phyloP scores from a whole-genome alignment of 2,113 vertebrate genomes.

The Plectropomus leopardus region DNA sequence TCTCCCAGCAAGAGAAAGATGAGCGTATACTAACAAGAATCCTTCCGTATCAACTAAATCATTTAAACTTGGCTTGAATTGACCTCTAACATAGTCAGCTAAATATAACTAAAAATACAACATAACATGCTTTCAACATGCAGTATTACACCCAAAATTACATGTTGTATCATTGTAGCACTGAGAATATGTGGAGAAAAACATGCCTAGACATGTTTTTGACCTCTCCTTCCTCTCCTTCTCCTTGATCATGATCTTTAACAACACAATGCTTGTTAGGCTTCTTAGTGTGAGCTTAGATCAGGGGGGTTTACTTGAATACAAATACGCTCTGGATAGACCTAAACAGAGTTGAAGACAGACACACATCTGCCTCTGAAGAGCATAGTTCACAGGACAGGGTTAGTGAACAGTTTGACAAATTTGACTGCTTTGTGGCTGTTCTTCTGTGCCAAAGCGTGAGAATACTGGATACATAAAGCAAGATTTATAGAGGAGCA shows the following conservation, averaged over 20 bases:
- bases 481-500: conserved; percentile 18
- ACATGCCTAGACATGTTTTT: too few species aligned
- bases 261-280: conserved; percentile 1
- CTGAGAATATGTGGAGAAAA: too few species aligned
- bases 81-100: neutral
- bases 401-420: conserved; percentile 25
- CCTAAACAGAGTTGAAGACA: neutral
- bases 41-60: neutral
- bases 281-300: neutral
- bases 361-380: neutral
- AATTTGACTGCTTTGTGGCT: conserved; percentile 20
- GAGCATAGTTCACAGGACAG: conserved; percentile 1
- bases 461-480: conserved; percentile 20
- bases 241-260: neutral
- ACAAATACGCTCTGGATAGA: conserved; percentile 14
- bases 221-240: too few species aligned
- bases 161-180: neutral
- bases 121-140: neutral
- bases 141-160: neutral
- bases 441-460: conserved; percentile 22
- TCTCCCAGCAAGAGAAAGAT: conserved; percentile 23
- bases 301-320: neutral
- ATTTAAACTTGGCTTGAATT: conserved; percentile 7
- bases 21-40: conserved; percentile 8
- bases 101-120: neutral